These are phyloP conservation scores for Mormyrus hasselquistii DNA, from an alignment of 2,797 vertebrate genomes.

Conservation along the genomic window DNA sequence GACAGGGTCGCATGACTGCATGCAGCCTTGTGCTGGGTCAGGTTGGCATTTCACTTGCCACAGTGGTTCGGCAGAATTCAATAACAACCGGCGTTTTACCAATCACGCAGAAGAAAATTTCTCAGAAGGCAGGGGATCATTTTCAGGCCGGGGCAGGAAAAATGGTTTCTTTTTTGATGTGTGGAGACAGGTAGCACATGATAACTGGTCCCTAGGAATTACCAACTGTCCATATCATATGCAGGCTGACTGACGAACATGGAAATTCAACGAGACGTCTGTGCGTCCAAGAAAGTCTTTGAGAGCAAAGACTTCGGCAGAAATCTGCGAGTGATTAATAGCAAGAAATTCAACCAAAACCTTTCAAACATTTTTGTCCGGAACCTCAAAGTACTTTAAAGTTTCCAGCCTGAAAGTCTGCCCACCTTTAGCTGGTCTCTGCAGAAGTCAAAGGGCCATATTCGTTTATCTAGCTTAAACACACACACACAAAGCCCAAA, in stretches of 20 bases:
- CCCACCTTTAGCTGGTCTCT: constrained; percentile 16
- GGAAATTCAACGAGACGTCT: constrained; percentile 26
- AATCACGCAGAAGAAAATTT: constrained; percentile 15
- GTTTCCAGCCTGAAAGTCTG: background rate
- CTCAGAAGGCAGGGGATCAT: constrained; percentile 18
- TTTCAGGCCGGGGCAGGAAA: constrained; percentile 6
- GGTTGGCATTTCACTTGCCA: constrained; percentile 10
- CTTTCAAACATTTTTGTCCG: constrained; percentile 14
- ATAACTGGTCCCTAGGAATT: constrained; percentile 21
- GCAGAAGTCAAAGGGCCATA: background rate
- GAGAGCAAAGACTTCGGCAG: constrained; percentile 19
- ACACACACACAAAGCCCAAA: background rate
- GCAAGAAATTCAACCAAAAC: constrained; percentile 18
- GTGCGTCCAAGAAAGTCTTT: constrained; percentile 15
- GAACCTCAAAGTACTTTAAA: constrained; percentile 19
- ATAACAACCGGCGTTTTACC: constrained; percentile 15
- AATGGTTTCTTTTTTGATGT: constrained; percentile 6
- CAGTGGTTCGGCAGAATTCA: constrained; percentile 10
- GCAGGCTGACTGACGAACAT: background rate
- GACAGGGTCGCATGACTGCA: constrained; percentile 19
- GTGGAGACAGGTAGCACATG: constrained; percentile 2
- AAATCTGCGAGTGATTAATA: constrained; percentile 27
- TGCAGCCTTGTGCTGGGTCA: constrained; percentile 5
- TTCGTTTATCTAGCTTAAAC: constrained; percentile 21
- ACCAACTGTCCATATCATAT: constrained; percentile 2